These are phyloP conservation scores for Aphidius colemani DNA, from an alignment of 2,888 invertebrate species.

Conservation along the genomic window DNA sequence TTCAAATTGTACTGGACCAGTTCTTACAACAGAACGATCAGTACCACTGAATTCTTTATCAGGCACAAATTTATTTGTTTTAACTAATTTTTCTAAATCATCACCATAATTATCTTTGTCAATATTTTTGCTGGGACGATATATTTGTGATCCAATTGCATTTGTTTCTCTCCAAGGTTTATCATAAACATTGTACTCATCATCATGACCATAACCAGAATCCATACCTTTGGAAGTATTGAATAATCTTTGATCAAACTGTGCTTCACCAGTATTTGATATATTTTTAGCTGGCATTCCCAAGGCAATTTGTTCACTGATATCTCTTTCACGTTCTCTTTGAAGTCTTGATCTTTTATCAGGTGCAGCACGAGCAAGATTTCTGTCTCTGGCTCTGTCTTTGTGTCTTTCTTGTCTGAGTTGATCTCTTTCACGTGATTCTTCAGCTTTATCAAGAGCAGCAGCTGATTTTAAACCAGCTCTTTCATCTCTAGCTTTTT, in stretches of 20 bases:
- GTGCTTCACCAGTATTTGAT: slow-evolving; percentile 72
- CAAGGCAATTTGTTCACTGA: slow-evolving; percentile 97
- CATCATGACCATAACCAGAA: slow-evolving; percentile 95
- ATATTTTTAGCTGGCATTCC: slow-evolving; percentile 86
- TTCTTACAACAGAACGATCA: slow-evolving; percentile 73
- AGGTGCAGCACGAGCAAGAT: slow-evolving; percentile 90
- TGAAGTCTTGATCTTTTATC: slow-evolving; percentile 90
- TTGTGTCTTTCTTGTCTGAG: slow-evolving; percentile 87
- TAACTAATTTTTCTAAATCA: slow-evolving; percentile 87
- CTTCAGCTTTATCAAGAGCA: slow-evolving; percentile 67
- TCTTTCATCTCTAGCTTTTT: slow-evolving; percentile 92
- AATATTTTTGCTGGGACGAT: slow-evolving; percentile 83
- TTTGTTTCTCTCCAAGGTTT: slow-evolving; percentile 95
- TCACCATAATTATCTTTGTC: slow-evolving; percentile 91
- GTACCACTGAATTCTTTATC: slow-evolving; percentile 97
- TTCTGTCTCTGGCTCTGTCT: slow-evolving; percentile 90
- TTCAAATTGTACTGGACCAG: slow-evolving; percentile 96
- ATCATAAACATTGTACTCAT: slow-evolving; percentile 96
- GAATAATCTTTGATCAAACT: slow-evolving; percentile 95
- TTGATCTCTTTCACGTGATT: slow-evolving; percentile 81
- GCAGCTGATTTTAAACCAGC: slow-evolving; percentile 74
- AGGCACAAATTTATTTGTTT: slow-evolving; percentile 92
- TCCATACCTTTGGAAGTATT: slow-evolving; percentile 94
- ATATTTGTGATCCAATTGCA: slow-evolving; percentile 85
- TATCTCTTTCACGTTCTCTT: slow-evolving; percentile 91